These are phyloP conservation scores for Leptonema lineaticorne DNA, from an alignment of 1,140 invertebrate species.

Conservation along the genomic window DNA sequence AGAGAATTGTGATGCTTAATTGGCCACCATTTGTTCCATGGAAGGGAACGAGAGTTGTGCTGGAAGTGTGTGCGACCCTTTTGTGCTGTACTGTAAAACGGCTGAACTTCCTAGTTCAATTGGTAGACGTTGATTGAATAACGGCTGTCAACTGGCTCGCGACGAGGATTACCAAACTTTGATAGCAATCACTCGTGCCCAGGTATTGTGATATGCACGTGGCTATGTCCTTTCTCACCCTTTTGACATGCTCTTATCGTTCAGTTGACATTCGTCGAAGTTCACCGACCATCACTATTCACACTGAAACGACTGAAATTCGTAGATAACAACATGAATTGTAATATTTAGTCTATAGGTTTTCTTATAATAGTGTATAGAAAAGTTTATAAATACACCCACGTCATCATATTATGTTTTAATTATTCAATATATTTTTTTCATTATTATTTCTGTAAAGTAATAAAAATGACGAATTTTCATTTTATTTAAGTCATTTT, in stretches of 20 bases:
- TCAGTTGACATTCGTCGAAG: too few relatives aligned
- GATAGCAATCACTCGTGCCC: not conserved
- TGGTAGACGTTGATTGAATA: conserved; percentile 21
- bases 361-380: too few relatives aligned
- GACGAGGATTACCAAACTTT: not conserved
- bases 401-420: too few relatives aligned
- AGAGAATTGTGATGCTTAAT: conserved; percentile 6
- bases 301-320: too few relatives aligned
- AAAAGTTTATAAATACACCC: too few relatives aligned
- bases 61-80: not conserved
- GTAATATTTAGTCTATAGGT: too few relatives aligned
- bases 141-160: conserved; percentile 5
- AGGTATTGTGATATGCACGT: not conserved
- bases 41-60: not conserved
- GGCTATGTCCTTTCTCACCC: not conserved
- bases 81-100: not conserved
- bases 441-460: too few relatives aligned
- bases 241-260: not conserved
- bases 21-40: conserved; percentile 17
- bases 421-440: too few relatives aligned
- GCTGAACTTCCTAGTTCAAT: not conserved
- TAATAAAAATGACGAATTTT: too few relatives aligned
- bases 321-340: too few relatives aligned
- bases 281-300: too few relatives aligned
- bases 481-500: too few relatives aligned